Base-by-base conservation (phyloP, 2,888 invertebrate genomes). In the Clostera curtula region DNA sequence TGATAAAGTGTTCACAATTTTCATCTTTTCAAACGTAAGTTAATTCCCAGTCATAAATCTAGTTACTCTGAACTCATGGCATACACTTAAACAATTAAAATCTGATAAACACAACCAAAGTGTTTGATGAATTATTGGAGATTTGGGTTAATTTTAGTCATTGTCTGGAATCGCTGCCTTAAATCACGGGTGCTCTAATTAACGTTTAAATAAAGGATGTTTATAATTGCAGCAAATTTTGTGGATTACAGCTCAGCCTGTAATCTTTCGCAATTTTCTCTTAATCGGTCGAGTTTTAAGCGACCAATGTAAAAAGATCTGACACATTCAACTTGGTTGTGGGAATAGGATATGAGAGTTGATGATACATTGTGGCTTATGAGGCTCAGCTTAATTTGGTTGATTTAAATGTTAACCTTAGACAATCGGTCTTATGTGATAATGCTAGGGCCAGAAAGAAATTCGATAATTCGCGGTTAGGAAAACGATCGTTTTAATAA, bases 401-500 rank as follows among this genome's bases (percentile, higher is more conserved):
- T 46, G 42, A 42, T 45, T 48, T 58, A 60, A 64, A 62, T 61
- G 67, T 60, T 66, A 65, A 58, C 66, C 47, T 65, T 62, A 79
- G 77, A 82, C 76, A 79, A 76, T 79, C 75, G 75, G 75, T 76
- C 76, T 74, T 76, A 77, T 80, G 74, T 76, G 79, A 76, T 82
- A 80, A 80, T 80, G 48, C 69, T 76, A 79, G 75, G 76, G 76
- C 69, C 61, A 72, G 65, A 53, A 69, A 69, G 77, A 80, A 79
- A 82, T 82, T 80, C 76, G 82, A 82, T 83, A 82, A 83, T 83
- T 75, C 74, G 69, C 71, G 77, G 82, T 79, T 80, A 71, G 69
- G 49, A 57, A 71, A 77, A 75, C 71, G 77, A 71, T 73, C 71
- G 57, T 74, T 80, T 82, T 82, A 80, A 82, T 82, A 76, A 82